These are phyloP conservation scores for Archocentrus centrarchus DNA, from an alignment of 2,113 vertebrate genomes.

Conservation along the genomic window DNA sequence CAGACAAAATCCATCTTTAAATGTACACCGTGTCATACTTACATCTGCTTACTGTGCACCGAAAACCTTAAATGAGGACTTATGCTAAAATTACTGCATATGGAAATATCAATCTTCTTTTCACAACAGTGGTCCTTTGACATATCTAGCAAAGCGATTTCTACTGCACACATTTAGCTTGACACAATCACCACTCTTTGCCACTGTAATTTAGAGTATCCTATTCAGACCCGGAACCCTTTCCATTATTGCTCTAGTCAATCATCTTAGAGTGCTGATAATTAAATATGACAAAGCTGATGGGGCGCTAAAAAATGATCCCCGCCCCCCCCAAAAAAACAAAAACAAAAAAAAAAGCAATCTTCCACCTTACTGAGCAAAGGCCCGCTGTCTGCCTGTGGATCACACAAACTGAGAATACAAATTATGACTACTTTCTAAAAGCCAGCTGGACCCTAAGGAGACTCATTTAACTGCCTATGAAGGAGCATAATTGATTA, in stretches of 20 bases:
- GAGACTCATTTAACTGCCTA: conserved; percentile 39
- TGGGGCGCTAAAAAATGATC: not conserved
- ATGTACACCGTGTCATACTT: not conserved
- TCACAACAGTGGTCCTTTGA: not conserved
- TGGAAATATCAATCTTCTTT: not conserved
- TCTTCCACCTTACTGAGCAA: not conserved
- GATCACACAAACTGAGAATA: not conserved
- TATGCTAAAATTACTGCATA: not conserved
- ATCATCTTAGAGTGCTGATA: not conserved
- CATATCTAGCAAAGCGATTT: not conserved
- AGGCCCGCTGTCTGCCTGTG: not conserved
- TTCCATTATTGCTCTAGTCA: conserved; percentile 14
- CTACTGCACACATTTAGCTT: not conserved
- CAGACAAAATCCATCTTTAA: not conserved
- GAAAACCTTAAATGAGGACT: not conserved
- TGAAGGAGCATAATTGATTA: conserved; percentile 39
- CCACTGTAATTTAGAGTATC: not conserved
- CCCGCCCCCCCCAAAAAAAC: not conserved
- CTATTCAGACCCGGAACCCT: not conserved
- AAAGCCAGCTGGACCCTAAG: conserved; percentile 15
- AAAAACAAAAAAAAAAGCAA: not conserved
- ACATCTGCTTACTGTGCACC: not conserved
- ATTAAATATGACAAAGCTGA: not conserved
- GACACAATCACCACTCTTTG: not conserved
- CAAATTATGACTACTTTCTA: conserved; percentile 3